These are phyloP conservation scores for Bufo bufo DNA, from an alignment of 2,113 vertebrate species.

Conservation along the genomic window DNA sequence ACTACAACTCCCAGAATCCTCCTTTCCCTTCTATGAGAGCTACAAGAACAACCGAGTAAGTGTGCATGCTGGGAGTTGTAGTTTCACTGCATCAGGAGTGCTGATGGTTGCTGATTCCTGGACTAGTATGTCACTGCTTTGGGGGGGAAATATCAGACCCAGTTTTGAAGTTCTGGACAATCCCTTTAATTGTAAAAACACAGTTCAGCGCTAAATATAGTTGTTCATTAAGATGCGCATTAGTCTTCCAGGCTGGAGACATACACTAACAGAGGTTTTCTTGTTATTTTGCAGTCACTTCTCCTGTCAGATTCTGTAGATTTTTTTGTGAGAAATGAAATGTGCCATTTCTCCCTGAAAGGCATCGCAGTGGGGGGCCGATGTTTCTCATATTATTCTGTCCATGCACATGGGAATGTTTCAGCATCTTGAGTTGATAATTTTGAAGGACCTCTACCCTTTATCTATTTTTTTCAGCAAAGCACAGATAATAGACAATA, in stretches of 20 bases:
- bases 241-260: not conserved
- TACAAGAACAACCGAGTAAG: too few relatives aligned
- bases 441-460: not conserved
- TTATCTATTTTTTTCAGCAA: not conserved
- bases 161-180: not conserved
- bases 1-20: too few relatives aligned
- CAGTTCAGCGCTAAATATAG: not conserved
- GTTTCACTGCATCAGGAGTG: too few relatives aligned
- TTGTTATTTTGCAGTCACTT: slow-evolving; percentile 5
- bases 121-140: not conserved
- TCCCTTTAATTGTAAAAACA: not conserved
- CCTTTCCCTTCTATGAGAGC: too few relatives aligned
- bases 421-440: slow-evolving; percentile 15
- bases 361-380: slow-evolving; percentile 13
- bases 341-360: slow-evolving; percentile 28
- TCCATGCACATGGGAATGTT: not conserved
- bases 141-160: not conserved
- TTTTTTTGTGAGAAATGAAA: slow-evolving; percentile 5
- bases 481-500: not conserved
- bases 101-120: too few relatives aligned
- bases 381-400: slow-evolving; percentile 30
- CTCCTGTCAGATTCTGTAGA: not conserved
- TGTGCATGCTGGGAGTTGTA: too few relatives aligned
- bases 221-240: not conserved
- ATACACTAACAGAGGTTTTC: not conserved